These are phyloP conservation scores for Heteropelma amictum DNA, from an alignment of 2,888 invertebrate species.

Conservation along the genomic window DNA sequence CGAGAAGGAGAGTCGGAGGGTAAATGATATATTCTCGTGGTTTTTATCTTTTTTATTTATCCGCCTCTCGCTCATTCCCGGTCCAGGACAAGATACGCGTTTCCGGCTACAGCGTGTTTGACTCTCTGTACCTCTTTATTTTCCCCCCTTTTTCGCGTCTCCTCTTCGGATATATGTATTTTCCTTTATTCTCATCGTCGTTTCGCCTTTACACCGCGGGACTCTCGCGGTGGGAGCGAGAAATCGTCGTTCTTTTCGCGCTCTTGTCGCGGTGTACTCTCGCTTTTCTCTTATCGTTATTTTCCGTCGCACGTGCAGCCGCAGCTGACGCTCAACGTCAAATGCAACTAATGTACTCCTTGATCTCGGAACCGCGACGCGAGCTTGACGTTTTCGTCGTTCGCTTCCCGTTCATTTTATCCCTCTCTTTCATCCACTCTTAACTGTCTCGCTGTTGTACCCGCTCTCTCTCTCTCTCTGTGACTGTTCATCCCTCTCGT, in stretches of 20 bases:
- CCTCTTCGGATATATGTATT: no score
- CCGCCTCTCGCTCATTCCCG: background rate
- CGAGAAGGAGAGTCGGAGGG: constrained; percentile 40
- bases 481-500: background rate
- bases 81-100: constrained; percentile 33
- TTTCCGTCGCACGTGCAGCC: constrained; percentile 64
- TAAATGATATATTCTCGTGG: constrained; percentile 46
- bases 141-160: no score
- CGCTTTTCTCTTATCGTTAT: constrained; percentile 27
- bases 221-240: constrained; percentile 12
- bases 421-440: constrained; percentile 53
- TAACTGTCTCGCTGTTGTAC: background rate
- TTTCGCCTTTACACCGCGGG: constrained; percentile 51
- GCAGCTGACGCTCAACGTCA: constrained; percentile 75
- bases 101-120: constrained; percentile 10
- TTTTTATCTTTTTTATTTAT: background rate
- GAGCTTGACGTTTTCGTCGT: constrained; percentile 46
- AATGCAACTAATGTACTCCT: constrained; percentile 74
- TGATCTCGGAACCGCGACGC: constrained; percentile 63
- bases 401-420: constrained; percentile 38
- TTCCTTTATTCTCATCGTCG: constrained; percentile 47
- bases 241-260: constrained; percentile 50
- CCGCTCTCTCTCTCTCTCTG: constrained; percentile 44
- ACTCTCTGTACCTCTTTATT: constrained; percentile 9
- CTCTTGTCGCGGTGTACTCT: constrained; percentile 31